Evolutionary conservation across 1,140 invertebrate species (phyloP).

Genomic region (Drosophila chauvacae): DNA sequence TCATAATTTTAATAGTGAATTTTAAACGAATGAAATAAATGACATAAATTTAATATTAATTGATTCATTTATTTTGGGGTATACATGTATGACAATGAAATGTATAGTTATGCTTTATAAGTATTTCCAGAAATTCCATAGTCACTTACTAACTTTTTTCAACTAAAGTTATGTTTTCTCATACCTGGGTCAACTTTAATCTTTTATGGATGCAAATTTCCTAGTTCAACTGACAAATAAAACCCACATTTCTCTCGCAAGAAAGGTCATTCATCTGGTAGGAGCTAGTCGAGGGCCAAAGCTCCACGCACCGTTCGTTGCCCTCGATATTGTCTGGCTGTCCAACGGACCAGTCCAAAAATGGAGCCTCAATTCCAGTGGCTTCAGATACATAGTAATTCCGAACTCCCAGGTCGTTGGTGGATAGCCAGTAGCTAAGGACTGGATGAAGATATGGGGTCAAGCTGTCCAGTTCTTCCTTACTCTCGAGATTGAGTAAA

Average conservation of each 20-base stretch:
- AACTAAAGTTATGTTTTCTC: not conserved
- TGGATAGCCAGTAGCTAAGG: constrained; percentile 44
- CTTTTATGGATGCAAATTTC: no score
- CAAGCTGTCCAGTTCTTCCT: constrained; percentile 17
- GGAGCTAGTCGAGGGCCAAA: constrained; percentile 28
- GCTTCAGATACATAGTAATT: constrained; percentile 38
- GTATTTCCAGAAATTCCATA: not conserved
- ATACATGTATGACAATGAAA: no score
- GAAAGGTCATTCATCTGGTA: constrained; percentile 40
- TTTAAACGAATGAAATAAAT: no score
- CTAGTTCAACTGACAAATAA: constrained; percentile 35
- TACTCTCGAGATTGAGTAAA: constrained; percentile 17
- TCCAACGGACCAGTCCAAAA: constrained; percentile 37
- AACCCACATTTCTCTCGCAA: constrained; percentile 22
- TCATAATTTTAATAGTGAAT: not conserved
- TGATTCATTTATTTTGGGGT: not conserved
- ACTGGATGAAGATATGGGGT: constrained; percentile 23
- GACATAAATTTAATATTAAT: not conserved
- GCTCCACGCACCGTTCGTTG: constrained; percentile 41
- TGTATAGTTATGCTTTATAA: not conserved
- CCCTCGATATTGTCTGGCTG: constrained; percentile 47
- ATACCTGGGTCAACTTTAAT: not conserved
- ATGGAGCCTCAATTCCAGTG: constrained; percentile 25
- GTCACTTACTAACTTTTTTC: not conserved
- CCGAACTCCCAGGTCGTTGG: constrained; percentile 43